Evolutionary conservation across 2,113 vertebrate species (phyloP), one percentile per base, ranked within the genome.

Genomic region (Empidonax traillii): DNA sequence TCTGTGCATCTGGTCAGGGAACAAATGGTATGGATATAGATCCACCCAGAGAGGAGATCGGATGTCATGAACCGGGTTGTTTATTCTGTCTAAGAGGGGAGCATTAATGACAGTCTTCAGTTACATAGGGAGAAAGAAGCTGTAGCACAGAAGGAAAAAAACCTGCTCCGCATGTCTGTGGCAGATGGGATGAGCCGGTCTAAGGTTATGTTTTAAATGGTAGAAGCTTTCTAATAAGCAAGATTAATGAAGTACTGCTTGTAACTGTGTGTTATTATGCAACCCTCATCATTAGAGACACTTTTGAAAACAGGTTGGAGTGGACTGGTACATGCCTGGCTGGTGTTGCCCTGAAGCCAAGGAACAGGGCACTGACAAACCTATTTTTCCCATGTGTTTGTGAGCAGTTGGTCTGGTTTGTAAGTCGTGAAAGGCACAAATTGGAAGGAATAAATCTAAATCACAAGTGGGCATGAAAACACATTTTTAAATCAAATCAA

Each of bases 191-290:
- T 77, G 65, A 84, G 79, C 49, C 1, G 0, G 56, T 80, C 63
- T 55, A 83, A 68, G 59, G 56, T 80, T 73, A 58, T 52, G 24
- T 74, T 86, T 95, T 66, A 85, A 83, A 66, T 51, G 63, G 59
- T 9, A 86, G 90, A 86, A 92, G 55, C 67, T 96, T 91, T 88
- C 92, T 89, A 84, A 71, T 90, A 84, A 44, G 30, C 35, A n/a
- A 80, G 55, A 63, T 53, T 65, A 92, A 85, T 66, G 39, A 85
- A 89, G 41, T 33, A 31, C 30, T 56, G 31, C 19, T 16, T 47
- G 28, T 69, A 77, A 69, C 67, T 80, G 14, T 73, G 59, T 63
- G 61, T 87, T 90, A 43, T 91, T 81, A 58, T 58, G 72, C 78
- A 93, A 73, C 31, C 35, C 46, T 79, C 44, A 58, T 61, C 31